A percentile compares a stretch with the other conserved stretches of the same genome.
phyloP scores from a whole-genome alignment of 2,888 invertebrate genomes.

The Brachyopa scutellaris region DNA sequence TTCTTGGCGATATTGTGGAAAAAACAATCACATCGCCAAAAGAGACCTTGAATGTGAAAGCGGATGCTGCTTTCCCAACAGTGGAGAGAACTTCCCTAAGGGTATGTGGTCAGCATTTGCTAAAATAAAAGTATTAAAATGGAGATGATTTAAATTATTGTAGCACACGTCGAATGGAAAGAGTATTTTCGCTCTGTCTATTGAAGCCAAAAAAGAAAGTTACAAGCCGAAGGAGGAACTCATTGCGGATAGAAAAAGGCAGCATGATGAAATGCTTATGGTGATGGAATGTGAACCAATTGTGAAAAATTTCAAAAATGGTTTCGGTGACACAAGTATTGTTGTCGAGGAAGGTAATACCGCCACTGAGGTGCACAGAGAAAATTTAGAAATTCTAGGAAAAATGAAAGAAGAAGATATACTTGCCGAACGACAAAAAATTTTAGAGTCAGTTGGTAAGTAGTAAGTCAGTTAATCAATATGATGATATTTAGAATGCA shows the following conservation, averaged over 20 bases:
- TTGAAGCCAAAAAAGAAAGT: constrained; percentile 78
- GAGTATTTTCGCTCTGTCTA: constrained; percentile 83
- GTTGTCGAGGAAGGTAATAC: constrained; percentile 82
- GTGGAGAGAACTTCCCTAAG: constrained; percentile 47
- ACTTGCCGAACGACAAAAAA: constrained; percentile 86
- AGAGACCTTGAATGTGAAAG: not conserved
- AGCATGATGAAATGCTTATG: constrained; percentile 46
- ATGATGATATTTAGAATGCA: not conserved
- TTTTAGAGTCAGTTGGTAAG: constrained; percentile 83
- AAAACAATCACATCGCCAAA: constrained; percentile 67
- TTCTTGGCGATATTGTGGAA: constrained; percentile 85
- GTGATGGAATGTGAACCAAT: constrained; percentile 68
- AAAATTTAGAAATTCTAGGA: constrained; percentile 87
- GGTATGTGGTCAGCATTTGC: constrained; percentile 25
- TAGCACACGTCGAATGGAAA: constrained; percentile 74
- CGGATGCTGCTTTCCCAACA: constrained; percentile 59
- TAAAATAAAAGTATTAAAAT: not conserved
- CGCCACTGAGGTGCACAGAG: constrained; percentile 86
- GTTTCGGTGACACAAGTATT: constrained; percentile 73
- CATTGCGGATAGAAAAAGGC: constrained; percentile 18
- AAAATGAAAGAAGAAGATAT: constrained; percentile 90
- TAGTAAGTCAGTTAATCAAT: not conserved
- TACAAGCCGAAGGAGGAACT: not conserved
- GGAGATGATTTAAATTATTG: not conserved
- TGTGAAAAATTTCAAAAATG: no score